Base-by-base conservation (phyloP, 1,140 invertebrate genomes). In the Epicauta chinensis region DNA sequence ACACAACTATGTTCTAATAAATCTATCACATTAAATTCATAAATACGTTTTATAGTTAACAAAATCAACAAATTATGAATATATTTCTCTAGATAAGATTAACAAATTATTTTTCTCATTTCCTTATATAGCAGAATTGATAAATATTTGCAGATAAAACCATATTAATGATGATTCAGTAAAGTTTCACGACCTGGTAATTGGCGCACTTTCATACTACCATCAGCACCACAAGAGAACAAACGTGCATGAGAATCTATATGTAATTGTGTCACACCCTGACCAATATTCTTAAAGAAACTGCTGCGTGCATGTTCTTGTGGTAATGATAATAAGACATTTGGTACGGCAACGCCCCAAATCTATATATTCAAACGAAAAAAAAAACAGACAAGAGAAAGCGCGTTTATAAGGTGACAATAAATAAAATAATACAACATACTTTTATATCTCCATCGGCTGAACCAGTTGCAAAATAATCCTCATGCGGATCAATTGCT, bases 371-470 rank as follows among this genome's bases (percentile, higher is more conserved):
- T 5, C 23, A 23, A 23, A 23, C 51, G 47, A 51, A 57, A 38
- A 10, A 35, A 14, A 7, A 23, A 41, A 41, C 39, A 41, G 3
- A 40, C 4, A 30, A 30, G 10, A 30, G 29, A 5, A 30, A 30
- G 29, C 10, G 10, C 29, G 10, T 30, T 30, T 30, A 5, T 10
- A 30, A 30, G 29, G 29, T 30, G 10, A 30, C 10, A 30, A 30
- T 5, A 30, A 30, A 30, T 5, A 30, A 30, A 30, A 14, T 14
- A 14, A 3, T 40, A 3, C 29, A 42, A 53, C 44, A 53, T 71
- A 97, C 95, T 83, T 98, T 98, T 56, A 99, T 96, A 74, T 98
- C 94, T 15, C 97, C 97, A 73, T 99, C 96, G n/a, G 93, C 91
- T 32, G 95, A 91, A 30, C 96, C 97, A 46, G 95, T 95, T 6